Evolutionary conservation across 37 sponge, comb jelly and placozoan species (phyloP), one percentile per base, ranked within the genome.

Genomic region (Axinella damicornis): DNA sequence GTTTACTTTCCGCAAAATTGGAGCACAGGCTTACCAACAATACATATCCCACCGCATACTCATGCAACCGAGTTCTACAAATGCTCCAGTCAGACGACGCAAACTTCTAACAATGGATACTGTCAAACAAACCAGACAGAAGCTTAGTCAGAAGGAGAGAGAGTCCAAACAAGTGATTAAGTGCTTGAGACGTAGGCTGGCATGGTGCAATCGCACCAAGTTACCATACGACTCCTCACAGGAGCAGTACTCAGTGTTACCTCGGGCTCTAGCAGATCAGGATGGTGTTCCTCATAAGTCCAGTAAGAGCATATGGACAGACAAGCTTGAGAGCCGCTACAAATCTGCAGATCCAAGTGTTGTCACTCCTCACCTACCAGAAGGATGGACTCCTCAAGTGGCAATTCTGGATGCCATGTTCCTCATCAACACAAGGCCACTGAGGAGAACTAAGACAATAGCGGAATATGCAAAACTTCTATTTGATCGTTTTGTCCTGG

Each of bases 181-280:
- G 34, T 83, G 73, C 30, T 28, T 83, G 14, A 62, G 83, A 30
- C 71, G 65, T 9, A 9, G 73, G 13, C 64, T 83, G 5, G 62
- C 65, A n/a, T 83, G 83, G 83, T 83, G 74, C 57, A 70, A 71
- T 33, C 39, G 32, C 18, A 83, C 72, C 12, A 64, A 64, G 2
- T 38, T 32, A 36, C 4, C 18, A 14, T 83, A 39, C 72, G 83
- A 83, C 37, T 4, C 60, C 1, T 0, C 62, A 59, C 1, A 35
- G 13, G 83, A 83, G 36, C 83, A 83, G 57, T 83, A 83, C 36
- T 83, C 83, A 0, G 14, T 73, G 15, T 37, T 61, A 5, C 83
- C 83, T 22, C 20, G 83, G 32, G 73, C 83, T 21, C 4, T 83
- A n/a, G 40, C 74, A 15, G 41, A 73, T 57, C 62, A 40, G 57